phyloP scores from a whole-genome alignment of 2,113 vertebrate species.

The Antechinus flavipes region DNA sequence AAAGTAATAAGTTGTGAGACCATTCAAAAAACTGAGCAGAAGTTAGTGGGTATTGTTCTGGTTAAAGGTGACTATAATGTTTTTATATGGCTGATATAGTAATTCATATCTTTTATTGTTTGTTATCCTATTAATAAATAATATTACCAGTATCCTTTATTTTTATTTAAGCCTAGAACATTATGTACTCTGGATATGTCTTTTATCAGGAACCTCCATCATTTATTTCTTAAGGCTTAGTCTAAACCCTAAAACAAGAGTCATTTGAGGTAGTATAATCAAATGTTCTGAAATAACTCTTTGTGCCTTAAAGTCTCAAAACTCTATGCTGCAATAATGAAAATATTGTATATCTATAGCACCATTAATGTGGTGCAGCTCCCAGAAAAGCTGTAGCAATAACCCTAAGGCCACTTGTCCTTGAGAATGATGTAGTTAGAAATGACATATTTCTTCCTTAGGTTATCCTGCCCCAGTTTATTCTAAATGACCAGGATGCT shows the following conservation, averaged over 20 bases:
- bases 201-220: neutral
- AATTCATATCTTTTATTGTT: neutral
- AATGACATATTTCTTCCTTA: no score
- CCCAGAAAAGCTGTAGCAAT: no score
- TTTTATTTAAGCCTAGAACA: neutral
- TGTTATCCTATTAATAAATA: neutral
- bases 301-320: neutral
- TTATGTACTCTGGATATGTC: neutral
- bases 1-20: neutral
- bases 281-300: neutral
- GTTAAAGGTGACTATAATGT: neutral
- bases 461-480: no score
- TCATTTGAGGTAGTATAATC: neutral
- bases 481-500: no score
- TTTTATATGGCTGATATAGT: neutral
- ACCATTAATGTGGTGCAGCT: no score
- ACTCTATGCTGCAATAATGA: neutral
- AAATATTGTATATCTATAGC: neutral
- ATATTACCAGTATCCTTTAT: neutral
- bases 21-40: neutral
- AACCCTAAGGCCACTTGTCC: no score
- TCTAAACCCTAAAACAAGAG: neutral
- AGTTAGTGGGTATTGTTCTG: neutral
- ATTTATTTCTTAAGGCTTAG: neutral
- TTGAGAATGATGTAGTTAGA: no score